Percentiles rank a stretch among this genome's conserved stretches.
Conservation (phyloP, 2,888 invertebrate genomes). For the Octodonta nipae region DNA sequence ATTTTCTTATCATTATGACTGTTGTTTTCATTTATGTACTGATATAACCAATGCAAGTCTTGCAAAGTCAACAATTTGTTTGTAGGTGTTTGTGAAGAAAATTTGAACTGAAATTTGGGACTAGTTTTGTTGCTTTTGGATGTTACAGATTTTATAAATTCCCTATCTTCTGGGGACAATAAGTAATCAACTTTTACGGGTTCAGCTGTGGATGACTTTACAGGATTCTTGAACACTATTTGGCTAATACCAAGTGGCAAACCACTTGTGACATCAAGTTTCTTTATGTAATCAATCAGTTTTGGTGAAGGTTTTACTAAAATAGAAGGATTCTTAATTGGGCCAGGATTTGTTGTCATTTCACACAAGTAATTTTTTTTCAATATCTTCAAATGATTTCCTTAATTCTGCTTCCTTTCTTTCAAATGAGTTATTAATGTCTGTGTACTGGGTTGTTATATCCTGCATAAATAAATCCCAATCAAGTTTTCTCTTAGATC, state of each 20-base stretch:
- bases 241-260: slow-evolving; percentile 35
- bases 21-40: slow-evolving; percentile 39
- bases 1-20: slow-evolving; percentile 32
- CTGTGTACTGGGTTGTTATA: slow-evolving; percentile 59
- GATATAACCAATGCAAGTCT: slow-evolving; percentile 53
- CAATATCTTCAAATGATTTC: slow-evolving; percentile 60
- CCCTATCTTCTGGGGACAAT: slow-evolving; percentile 21
- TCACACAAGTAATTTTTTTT: slow-evolving; percentile 48
- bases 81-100: slow-evolving; percentile 8
- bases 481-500: too few species aligned
- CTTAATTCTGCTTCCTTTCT: slow-evolving; percentile 65
- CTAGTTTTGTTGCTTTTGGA: slow-evolving; percentile 12
- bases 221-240: slow-evolving; percentile 21
- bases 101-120: slow-evolving; percentile 11
- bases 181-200: slow-evolving; percentile 17
- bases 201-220: slow-evolving; percentile 9
- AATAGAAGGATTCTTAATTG: slow-evolving; percentile 50
- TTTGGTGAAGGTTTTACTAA: slow-evolving; percentile 49
- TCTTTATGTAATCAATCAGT: slow-evolving; percentile 42
- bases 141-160: slow-evolving; percentile 22
- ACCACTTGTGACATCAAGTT: slow-evolving; percentile 34
- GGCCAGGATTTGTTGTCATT: slow-evolving; percentile 37
- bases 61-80: slow-evolving; percentile 33
- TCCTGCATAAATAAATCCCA: too few species aligned
- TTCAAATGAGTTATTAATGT: slow-evolving; percentile 64